Evolutionary conservation across 2,888 invertebrate species (phyloP).

Genomic region (Machimus rusticus): DNA sequence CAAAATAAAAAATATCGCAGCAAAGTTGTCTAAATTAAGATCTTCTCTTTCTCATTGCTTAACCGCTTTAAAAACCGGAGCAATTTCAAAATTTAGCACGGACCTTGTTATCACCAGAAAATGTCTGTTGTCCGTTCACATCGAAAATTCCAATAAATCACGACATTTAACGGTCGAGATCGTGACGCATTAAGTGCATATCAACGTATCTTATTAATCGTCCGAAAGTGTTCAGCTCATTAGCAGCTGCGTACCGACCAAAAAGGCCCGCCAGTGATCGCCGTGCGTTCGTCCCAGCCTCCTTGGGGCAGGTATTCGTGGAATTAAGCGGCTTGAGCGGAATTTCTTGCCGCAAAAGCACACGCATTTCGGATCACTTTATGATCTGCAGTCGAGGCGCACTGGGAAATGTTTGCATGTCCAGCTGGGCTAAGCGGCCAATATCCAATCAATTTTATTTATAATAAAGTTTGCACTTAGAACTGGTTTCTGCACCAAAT

Average conservation of each 20-base stretch:
- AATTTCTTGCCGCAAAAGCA: neutral
- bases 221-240: neutral
- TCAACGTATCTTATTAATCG: neutral
- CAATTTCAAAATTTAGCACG: neutral
- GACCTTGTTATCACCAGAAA: neutral
- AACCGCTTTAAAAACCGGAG: neutral
- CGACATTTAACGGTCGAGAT: neutral
- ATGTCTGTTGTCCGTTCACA: neutral
- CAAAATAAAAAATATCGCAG: neutral
- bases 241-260: neutral
- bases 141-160: neutral
- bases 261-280: neutral
- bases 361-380: neutral
- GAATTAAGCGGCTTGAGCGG: neutral
- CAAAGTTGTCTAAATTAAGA: neutral
- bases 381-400: neutral
- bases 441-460: conserved; percentile 26
- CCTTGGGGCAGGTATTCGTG: neutral
- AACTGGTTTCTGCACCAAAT: conserved; percentile 13
- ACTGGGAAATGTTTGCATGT: neutral
- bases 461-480: conserved; percentile 26
- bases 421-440: neutral
- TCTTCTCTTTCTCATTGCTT: neutral
- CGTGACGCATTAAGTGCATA: neutral
- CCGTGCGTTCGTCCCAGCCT: neutral